Evolutionary conservation across 2,888 invertebrate species (phyloP).

Genomic region (Metalampra italica): DNA sequence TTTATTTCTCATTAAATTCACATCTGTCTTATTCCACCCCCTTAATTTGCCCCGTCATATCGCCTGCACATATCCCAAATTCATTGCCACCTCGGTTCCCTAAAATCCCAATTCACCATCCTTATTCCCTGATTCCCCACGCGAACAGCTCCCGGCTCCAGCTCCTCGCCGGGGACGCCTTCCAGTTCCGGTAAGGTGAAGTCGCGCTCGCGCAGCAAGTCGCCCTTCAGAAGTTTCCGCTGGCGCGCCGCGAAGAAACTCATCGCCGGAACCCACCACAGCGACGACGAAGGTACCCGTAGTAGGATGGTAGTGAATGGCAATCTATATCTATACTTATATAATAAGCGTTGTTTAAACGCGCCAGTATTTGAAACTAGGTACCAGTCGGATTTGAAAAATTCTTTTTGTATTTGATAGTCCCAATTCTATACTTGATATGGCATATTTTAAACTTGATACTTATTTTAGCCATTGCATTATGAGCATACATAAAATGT

Average conservation of each 20-base stretch:
- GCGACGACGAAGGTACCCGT: slow-evolving; percentile 88
- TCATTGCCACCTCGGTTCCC: background rate
- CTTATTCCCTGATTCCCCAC: slow-evolving; percentile 25
- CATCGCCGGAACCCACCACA: slow-evolving; percentile 83
- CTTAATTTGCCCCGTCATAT: slow-evolving; percentile 1
- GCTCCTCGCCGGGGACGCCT: slow-evolving; percentile 64
- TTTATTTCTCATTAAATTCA: too few relatives aligned
- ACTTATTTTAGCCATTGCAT: too few relatives aligned
- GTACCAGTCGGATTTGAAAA: too few relatives aligned
- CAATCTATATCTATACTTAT: too few relatives aligned
- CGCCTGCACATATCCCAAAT: background rate
- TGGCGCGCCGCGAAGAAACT: slow-evolving; percentile 89
- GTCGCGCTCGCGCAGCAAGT: slow-evolving; percentile 94
- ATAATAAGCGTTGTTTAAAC: too few relatives aligned
- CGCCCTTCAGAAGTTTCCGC: slow-evolving; percentile 95
- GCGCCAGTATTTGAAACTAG: too few relatives aligned
- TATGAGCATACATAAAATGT: too few relatives aligned
- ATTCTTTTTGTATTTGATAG: too few relatives aligned
- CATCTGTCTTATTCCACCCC: slow-evolving; percentile 1
- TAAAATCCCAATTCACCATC: background rate
- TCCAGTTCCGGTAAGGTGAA: slow-evolving; percentile 83
- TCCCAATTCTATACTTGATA: too few relatives aligned
- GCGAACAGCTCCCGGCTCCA: slow-evolving; percentile 57
- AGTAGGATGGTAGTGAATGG: slow-evolving; percentile 49
- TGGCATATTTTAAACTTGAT: too few relatives aligned